Evolutionary conservation across 2,113 vertebrate genomes (phyloP).

Genomic region (Paratilapia polleni): DNA sequence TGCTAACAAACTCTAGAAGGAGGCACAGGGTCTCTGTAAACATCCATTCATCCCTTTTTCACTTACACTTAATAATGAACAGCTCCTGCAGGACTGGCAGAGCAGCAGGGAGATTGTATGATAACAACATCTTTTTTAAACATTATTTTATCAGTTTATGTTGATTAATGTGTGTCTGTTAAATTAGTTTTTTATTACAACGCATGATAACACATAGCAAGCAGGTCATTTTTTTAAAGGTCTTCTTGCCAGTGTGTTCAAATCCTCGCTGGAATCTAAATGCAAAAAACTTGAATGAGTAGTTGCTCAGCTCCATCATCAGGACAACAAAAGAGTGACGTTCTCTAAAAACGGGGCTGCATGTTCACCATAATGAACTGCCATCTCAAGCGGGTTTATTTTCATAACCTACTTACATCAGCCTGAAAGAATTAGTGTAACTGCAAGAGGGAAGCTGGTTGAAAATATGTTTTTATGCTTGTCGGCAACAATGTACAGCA

Average conservation of each 20-base stretch:
- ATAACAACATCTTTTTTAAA: too few species aligned
- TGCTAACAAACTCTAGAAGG: background rate
- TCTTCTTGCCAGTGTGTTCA: background rate
- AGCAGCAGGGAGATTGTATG: too few species aligned
- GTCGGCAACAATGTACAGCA: too few species aligned
- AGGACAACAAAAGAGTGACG: background rate
- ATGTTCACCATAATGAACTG: background rate
- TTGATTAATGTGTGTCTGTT: too few species aligned
- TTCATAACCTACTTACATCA: slow-evolving; percentile 13
- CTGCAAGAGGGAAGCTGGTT: background rate
- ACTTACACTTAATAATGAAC: background rate
- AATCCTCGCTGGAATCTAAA: background rate
- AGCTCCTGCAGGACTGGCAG: too few species aligned
- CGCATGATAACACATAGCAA: background rate
- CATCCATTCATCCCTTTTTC: background rate
- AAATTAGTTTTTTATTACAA: too few species aligned
- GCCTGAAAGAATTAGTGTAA: background rate
- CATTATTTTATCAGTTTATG: too few species aligned
- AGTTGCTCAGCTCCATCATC: background rate
- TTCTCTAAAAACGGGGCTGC: background rate
- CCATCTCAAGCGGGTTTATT: background rate
- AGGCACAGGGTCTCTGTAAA: background rate
- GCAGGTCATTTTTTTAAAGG: background rate
- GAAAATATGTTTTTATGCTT: background rate
- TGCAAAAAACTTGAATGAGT: background rate